These are phyloP conservation scores for Fistularia commersonii DNA, from an alignment of 2,797 vertebrate species.

Conservation along the genomic window DNA sequence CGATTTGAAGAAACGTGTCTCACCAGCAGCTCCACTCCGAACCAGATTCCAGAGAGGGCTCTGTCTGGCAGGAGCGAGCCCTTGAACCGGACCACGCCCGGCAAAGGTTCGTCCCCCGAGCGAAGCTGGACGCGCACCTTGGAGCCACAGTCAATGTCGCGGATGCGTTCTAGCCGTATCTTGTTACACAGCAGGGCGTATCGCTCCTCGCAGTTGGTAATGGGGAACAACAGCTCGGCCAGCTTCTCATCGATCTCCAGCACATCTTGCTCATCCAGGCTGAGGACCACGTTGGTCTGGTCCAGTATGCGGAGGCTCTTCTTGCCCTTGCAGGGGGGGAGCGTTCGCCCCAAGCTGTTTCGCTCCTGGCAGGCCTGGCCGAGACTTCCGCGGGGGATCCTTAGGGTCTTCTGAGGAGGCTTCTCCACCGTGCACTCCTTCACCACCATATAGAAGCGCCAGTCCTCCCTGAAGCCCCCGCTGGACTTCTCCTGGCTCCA, in stretches of 20 bases:
- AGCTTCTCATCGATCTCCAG: conserved; percentile 90
- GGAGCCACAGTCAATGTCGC: conserved; percentile 90
- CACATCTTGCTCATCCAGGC: conserved; percentile 91
- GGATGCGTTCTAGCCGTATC: conserved; percentile 82
- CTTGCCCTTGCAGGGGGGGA: conserved; percentile 90
- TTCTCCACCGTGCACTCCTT: conserved; percentile 94
- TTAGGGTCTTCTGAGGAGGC: conserved; percentile 88
- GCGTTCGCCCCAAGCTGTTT: conserved; percentile 84
- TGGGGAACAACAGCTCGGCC: conserved; percentile 93
- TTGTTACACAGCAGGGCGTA: conserved; percentile 88
- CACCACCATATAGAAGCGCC: conserved; percentile 91
- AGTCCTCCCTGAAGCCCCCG: conserved; percentile 91
- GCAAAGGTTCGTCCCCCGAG: conserved; percentile 88
- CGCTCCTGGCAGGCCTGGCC: conserved; percentile 93
- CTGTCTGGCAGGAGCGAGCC: conserved; percentile 91
- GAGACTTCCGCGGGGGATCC: conserved; percentile 92
- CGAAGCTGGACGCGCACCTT: conserved; percentile 92
- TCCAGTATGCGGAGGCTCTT: conserved; percentile 93
- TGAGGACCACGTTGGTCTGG: conserved; percentile 87
- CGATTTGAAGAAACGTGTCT: conserved; percentile 49
- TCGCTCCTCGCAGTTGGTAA: conserved; percentile 96
- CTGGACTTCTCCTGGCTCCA: conserved; percentile 96
- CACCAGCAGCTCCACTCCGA: conserved; percentile 97
- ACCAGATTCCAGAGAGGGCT: conserved; percentile 91
- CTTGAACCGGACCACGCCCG: conserved; percentile 94